Percentiles rank a stretch among this genome's conserved stretches.
phyloP scores from a whole-genome alignment of 2,888 invertebrate species.

The Mesorhabditis belari region DNA sequence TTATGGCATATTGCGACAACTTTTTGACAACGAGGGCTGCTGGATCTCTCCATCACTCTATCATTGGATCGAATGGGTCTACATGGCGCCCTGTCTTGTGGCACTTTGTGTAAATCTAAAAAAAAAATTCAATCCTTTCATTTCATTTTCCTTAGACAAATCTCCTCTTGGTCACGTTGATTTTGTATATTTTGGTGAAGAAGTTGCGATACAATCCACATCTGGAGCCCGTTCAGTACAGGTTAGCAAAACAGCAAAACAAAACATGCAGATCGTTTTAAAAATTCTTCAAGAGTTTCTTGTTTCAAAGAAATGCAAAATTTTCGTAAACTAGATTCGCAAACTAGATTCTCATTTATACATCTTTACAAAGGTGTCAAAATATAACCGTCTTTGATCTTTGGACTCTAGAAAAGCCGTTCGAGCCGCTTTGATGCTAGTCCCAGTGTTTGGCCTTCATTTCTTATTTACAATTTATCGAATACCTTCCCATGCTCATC shows the following conservation, averaged over 20 bases:
- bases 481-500: conserved; percentile 53
- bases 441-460: conserved; percentile 59
- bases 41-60: conserved; percentile 20
- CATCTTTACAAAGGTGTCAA: not conserved
- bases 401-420: conserved; percentile 60
- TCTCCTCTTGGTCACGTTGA: conserved; percentile 47
- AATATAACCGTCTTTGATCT: conserved; percentile 10
- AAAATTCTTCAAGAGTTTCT: not conserved
- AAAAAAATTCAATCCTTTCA: not conserved
- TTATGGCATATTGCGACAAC: conserved; percentile 52
- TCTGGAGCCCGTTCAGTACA: conserved; percentile 58
- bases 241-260: conserved; percentile 43
- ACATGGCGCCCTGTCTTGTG: conserved; percentile 54
- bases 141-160: conserved; percentile 39
- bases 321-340: too few species aligned
- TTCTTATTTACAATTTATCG: conserved; percentile 57
- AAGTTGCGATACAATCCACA: conserved; percentile 56
- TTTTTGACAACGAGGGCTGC: conserved; percentile 50
- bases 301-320: not conserved
- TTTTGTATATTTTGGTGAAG: conserved; percentile 54
- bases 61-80: conserved; percentile 53
- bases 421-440: conserved; percentile 56
- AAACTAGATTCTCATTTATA: too few species aligned
- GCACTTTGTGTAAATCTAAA: conserved; percentile 51
- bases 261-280: not conserved